Percentiles rank a stretch among this genome's conserved stretches.
Conservation (phyloP, 2,113 vertebrate genomes). For the Chaetodon auriga region DNA sequence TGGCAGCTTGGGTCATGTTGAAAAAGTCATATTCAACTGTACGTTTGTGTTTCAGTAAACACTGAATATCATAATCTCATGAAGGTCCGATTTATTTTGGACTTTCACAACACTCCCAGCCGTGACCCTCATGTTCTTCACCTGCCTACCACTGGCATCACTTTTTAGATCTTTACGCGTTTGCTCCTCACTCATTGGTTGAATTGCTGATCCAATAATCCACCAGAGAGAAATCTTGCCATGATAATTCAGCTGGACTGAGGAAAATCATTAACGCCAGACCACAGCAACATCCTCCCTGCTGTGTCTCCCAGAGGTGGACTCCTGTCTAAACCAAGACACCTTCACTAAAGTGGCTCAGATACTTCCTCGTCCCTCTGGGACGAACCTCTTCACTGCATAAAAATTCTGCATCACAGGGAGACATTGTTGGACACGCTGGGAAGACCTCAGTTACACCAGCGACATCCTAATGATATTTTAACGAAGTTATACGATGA, state of each 20-base stretch:
- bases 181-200: not conserved
- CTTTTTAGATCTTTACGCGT: too few relatives aligned
- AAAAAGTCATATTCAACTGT: too few relatives aligned
- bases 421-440: constrained; percentile 15
- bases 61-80: too few relatives aligned
- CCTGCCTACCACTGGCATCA: not conserved
- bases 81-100: too few relatives aligned
- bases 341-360: constrained; percentile 25
- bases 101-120: not conserved
- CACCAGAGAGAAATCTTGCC: not conserved
- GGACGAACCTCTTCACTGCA: constrained; percentile 21
- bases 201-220: not conserved
- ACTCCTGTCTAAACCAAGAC: constrained; percentile 40
- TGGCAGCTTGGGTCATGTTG: too few relatives aligned
- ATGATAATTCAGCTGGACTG: not conserved
- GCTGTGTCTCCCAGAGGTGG: constrained; percentile 29
- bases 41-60: too few relatives aligned
- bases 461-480: constrained; percentile 22
- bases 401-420: not conserved
- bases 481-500: constrained; percentile 22
- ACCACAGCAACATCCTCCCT: constrained; percentile 3
- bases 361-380: constrained; percentile 24
- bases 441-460: not conserved
- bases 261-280: constrained; percentile 9
- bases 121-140: not conserved